These are phyloP conservation scores for Malacoctenus gilli DNA, from an alignment of 2,797 vertebrate genomes.

Conservation along the genomic window DNA sequence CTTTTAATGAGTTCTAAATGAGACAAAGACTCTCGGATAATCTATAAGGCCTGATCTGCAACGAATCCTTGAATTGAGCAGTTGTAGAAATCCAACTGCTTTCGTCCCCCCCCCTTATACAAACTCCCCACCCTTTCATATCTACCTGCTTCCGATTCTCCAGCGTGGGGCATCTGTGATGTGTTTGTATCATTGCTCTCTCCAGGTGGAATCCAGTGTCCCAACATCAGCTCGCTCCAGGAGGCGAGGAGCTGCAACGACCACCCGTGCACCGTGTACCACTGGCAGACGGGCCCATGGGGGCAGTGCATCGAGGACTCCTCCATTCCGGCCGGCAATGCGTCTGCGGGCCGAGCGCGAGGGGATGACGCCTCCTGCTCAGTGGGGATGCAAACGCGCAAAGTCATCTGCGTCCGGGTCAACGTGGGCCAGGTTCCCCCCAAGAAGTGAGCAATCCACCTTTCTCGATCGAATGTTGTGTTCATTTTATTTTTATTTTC, in stretches of 20 bases:
- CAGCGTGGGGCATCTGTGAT: too few relatives aligned
- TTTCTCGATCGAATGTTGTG: too few relatives aligned
- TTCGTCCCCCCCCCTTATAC: too few relatives aligned
- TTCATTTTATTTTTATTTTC: too few relatives aligned
- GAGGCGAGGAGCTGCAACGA: constrained; percentile 93
- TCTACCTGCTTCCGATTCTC: too few relatives aligned
- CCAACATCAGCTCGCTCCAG: constrained; percentile 89
- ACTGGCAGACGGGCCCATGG: constrained; percentile 95
- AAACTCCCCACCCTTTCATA: too few relatives aligned
- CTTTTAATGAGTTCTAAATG: too few relatives aligned
- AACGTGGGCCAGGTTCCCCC: constrained; percentile 98
- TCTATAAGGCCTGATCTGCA: too few relatives aligned
- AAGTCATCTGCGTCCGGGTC: constrained; percentile 97
- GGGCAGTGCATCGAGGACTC: constrained; percentile 95
- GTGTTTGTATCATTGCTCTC: too few relatives aligned
- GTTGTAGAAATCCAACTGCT: too few relatives aligned
- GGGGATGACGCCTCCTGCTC: constrained; percentile 86
- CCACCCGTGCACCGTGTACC: constrained; percentile 96
- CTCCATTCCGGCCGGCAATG: constrained; percentile 87
- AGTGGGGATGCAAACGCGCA: constrained; percentile 94
- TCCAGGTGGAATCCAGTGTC: constrained; percentile 89
- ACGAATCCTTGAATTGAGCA: too few relatives aligned
- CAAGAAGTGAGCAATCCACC: constrained; percentile 88
- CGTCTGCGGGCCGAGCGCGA: constrained; percentile 76
- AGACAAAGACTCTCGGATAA: too few relatives aligned